These are phyloP conservation scores for Acinonyx jubatus DNA, from an alignment of 2,113 vertebrate species.

Conservation along the genomic window DNA sequence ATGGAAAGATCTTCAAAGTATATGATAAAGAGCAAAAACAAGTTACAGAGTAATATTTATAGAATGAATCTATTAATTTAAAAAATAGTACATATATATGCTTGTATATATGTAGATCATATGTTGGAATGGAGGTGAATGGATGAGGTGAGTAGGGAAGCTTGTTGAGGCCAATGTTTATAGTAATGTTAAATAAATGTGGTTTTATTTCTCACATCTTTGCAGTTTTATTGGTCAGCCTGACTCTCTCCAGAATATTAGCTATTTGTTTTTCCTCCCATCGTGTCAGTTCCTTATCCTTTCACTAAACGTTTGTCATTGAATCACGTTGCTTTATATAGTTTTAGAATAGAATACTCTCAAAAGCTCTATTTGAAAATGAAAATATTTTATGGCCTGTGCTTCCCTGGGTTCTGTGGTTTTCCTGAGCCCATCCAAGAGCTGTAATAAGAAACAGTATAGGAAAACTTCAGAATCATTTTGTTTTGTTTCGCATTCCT, in stretches of 20 bases:
- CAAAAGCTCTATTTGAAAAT: neutral
- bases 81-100: neutral
- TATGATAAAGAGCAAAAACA: neutral
- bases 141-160: neutral
- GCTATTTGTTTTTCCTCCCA: neutral
- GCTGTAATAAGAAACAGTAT: neutral
- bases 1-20: neutral
- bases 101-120: neutral
- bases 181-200: neutral
- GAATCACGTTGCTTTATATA: neutral
- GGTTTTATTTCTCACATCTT: neutral
- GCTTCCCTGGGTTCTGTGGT: neutral
- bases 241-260: neutral
- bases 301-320: neutral
- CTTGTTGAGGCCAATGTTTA: neutral
- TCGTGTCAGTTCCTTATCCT: neutral
- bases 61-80: neutral
- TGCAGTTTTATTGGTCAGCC: neutral
- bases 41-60: neutral
- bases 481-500: neutral
- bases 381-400: neutral
- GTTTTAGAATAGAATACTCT: neutral
- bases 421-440: neutral
- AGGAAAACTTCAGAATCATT: neutral
- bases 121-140: neutral